phyloP scores from a whole-genome alignment of 2,888 invertebrate species.

The Eudemis profundana region DNA sequence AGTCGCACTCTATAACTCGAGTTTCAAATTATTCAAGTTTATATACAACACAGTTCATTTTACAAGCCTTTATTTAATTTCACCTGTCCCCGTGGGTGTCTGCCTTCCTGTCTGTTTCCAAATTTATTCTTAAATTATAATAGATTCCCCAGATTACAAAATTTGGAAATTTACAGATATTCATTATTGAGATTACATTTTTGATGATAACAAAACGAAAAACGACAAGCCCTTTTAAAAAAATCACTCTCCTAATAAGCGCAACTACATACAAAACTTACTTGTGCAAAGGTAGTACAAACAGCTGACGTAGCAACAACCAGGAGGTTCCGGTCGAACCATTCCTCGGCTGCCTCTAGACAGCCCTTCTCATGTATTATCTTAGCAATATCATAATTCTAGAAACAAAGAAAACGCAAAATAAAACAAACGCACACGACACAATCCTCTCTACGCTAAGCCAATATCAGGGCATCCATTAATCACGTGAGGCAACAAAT shows the following conservation, averaged over 20 bases:
- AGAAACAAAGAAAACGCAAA: slow-evolving; percentile 75
- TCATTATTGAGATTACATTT: no score
- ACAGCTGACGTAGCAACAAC: slow-evolving; percentile 95
- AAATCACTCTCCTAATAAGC: slow-evolving; percentile 49
- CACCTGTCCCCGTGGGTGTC: no score
- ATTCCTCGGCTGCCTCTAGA: slow-evolving; percentile 96
- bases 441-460: slow-evolving; percentile 24
- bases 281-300: slow-evolving; percentile 97
- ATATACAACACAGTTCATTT: no score
- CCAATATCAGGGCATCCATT: no score
- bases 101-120: neutral
- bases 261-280: slow-evolving; percentile 83
- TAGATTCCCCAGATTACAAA: no score
- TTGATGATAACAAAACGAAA: neutral
- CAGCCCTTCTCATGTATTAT: slow-evolving; percentile 97
- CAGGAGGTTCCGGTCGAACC: slow-evolving; percentile 97
- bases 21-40: no score
- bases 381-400: slow-evolving; percentile 92
- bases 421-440: slow-evolving; percentile 51
- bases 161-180: no score
- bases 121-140: no score
- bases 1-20: no score
- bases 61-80: no score
- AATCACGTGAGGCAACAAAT: no score
- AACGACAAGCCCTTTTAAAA: neutral